A percentile compares a stretch with the other conserved stretches of the same genome.
phyloP scores from a whole-genome alignment of 2,113 vertebrate species.

The Stercorarius parasiticus region DNA sequence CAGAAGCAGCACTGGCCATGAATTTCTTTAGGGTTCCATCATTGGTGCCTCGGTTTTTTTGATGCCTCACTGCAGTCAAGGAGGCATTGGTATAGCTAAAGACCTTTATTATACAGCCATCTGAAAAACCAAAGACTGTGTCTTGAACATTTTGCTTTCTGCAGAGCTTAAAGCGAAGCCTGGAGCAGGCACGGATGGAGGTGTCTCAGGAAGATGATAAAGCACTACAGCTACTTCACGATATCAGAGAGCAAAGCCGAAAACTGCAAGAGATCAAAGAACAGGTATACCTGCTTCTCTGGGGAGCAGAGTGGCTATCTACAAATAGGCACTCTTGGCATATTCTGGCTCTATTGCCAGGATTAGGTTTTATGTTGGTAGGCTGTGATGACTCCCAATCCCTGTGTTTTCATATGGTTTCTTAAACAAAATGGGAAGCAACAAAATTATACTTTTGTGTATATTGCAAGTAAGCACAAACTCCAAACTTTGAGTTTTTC shows the following conservation, averaged over 20 bases:
- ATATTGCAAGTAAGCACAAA: neutral
- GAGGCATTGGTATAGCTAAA: constrained; percentile 53
- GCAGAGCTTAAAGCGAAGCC: constrained; percentile 98
- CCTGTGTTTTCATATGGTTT: neutral
- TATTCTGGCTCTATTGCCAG: neutral
- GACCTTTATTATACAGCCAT: constrained; percentile 40
- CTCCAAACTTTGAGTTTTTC: neutral
- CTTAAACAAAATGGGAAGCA: neutral
- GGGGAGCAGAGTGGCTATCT: neutral
- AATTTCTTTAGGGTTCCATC: neutral
- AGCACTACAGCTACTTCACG: constrained; percentile 95
- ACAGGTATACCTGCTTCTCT: constrained; percentile 81
- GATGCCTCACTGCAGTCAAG: neutral
- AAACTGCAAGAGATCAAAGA: constrained; percentile 99
- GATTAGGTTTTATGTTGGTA: neutral
- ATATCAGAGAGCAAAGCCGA: constrained; percentile 97
- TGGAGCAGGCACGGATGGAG: constrained; percentile 98
- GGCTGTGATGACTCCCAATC: neutral
- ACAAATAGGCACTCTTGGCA: neutral
- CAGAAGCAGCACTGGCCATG: neutral
- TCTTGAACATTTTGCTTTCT: constrained; percentile 76
- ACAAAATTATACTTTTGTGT: neutral
- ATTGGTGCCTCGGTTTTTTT: neutral
- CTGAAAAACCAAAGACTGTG: constrained; percentile 28
- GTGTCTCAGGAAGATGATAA: constrained; percentile 99